Base-by-base conservation (phyloP, 2,888 invertebrate genomes). In the Drosophila quasianomalipes region DNA sequence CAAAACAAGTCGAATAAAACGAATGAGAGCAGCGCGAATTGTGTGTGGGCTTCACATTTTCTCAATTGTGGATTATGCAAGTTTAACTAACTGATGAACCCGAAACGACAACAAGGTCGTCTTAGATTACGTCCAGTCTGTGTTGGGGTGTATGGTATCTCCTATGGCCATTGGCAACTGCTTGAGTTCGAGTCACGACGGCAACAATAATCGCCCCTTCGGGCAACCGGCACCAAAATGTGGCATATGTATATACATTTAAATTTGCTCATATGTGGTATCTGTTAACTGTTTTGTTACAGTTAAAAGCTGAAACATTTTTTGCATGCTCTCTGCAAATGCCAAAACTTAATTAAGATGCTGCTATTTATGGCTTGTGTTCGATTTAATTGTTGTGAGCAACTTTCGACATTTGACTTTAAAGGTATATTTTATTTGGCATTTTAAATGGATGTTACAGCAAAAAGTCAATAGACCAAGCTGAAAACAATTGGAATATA, bases 181-280 rank as follows among this genome's bases (percentile, higher is more conserved):
- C 74, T 63, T 64, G 60, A 82, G 79, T 73, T 82, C 78, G 55
- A 79, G 87, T 90, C 85, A 85, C 89, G 89, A 76, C 85, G 83
- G 63, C 70, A 65, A 81, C 79, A 67, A 74, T 70, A 82, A 85
- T 88, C 88, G 80, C 76, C 60, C 70, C 54, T 53, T 60, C 35
- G 39, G 55, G 16, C 70, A 54, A 19, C 57, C 31, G 53, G 37
- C 37, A 60, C 44, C 51, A 58, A 37, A 65, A 63, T 80, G 33
- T 59, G 64, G 49, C 30, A 52, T 33, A 53, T 60, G 52, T 33
- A 53, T 60, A 44, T 35, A 71, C 19, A 30, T 58, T 54, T 22
- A 52, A 60, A 63, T 60, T 71, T 51, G 53, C 52, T 61, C 62
- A 74, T 51, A 35, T 63, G 44, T 51, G 28, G 35, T 72, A 28